phyloP scores from a whole-genome alignment of 2,797 vertebrate genomes.

The Mormyrops attenuatus region DNA sequence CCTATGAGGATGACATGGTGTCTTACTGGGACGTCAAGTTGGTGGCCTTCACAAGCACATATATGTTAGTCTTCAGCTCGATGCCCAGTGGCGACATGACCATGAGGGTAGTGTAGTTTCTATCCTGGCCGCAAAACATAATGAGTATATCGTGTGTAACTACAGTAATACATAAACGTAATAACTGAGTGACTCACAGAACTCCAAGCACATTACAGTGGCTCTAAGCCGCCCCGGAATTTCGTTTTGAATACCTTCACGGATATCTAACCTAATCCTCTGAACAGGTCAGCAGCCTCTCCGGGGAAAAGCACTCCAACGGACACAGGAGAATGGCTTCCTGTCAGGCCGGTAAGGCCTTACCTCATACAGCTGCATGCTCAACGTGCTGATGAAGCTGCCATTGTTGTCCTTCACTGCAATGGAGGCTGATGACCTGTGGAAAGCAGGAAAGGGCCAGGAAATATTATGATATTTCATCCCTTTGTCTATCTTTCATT shows the following conservation, averaged over 20 bases:
- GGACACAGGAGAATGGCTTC: background rate
- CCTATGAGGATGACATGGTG: background rate
- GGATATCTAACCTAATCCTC: background rate
- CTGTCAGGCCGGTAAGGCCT: constrained; percentile 26
- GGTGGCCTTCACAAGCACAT: constrained; percentile 60
- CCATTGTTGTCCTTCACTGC: constrained; percentile 66
- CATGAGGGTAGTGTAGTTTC: constrained; percentile 40
- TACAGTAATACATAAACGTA: background rate
- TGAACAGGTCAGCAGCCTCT: background rate
- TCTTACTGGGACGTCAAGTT: constrained; percentile 66
- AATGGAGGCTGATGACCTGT: constrained; percentile 57
- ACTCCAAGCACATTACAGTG: background rate
- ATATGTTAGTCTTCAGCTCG: constrained; percentile 57
- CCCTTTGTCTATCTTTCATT: background rate
- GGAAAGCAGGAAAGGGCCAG: too few species aligned
- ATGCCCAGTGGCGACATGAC: constrained; percentile 53
- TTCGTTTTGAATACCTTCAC: background rate
- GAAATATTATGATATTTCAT: background rate
- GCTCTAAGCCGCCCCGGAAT: background rate
- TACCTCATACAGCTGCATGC: constrained; percentile 56
- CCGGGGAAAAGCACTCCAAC: background rate
- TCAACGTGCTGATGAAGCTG: constrained; percentile 70
- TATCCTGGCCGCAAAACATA: constrained; percentile 44
- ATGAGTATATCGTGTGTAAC: background rate
- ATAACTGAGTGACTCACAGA: background rate